A percentile compares a stretch with the other conserved stretches of the same genome.
phyloP scores from a whole-genome alignment of 2,797 vertebrate species.

The Centropyge bicolor region DNA sequence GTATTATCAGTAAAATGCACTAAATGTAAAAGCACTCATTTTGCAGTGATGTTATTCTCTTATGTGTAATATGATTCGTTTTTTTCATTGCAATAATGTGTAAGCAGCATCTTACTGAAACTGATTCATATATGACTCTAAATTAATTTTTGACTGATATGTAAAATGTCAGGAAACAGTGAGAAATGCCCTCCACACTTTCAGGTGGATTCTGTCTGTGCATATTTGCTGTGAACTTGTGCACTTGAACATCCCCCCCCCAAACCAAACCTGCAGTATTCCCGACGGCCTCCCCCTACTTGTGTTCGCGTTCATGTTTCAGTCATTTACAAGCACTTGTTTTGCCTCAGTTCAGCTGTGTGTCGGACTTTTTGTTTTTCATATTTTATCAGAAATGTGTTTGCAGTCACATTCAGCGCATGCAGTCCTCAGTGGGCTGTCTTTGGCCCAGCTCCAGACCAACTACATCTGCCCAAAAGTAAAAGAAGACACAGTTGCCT shows the following conservation, averaged over 20 bases:
- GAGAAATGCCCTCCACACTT: neutral
- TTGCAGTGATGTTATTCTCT: neutral
- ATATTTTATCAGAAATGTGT: constrained; percentile 55
- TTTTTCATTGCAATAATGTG: neutral
- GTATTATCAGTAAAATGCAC: neutral
- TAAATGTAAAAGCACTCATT: neutral
- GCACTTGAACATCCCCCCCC: neutral
- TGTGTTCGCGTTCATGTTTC: constrained; percentile 21
- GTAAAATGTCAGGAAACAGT: neutral
- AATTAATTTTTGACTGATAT: too few relatives aligned
- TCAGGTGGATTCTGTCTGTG: neutral
- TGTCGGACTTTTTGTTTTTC: constrained; percentile 47
- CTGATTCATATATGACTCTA: too few relatives aligned
- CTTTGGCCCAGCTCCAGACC: constrained; percentile 53
- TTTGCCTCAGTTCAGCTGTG: constrained; percentile 38
- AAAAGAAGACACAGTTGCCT: constrained; percentile 46
- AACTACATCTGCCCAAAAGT: constrained; percentile 55
- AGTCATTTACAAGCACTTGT: constrained; percentile 31
- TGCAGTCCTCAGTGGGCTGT: constrained; percentile 36
- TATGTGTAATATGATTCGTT: neutral
- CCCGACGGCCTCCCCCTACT: neutral
- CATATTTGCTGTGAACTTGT: constrained; percentile 1
- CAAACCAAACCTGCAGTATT: constrained; percentile 8
- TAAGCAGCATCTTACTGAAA: neutral
- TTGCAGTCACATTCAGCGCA: constrained; percentile 41